Percentiles rank a stretch among this genome's conserved stretches.
phyloP scores from a whole-genome alignment of 2,113 vertebrate genomes.

The Albula goreensis region DNA sequence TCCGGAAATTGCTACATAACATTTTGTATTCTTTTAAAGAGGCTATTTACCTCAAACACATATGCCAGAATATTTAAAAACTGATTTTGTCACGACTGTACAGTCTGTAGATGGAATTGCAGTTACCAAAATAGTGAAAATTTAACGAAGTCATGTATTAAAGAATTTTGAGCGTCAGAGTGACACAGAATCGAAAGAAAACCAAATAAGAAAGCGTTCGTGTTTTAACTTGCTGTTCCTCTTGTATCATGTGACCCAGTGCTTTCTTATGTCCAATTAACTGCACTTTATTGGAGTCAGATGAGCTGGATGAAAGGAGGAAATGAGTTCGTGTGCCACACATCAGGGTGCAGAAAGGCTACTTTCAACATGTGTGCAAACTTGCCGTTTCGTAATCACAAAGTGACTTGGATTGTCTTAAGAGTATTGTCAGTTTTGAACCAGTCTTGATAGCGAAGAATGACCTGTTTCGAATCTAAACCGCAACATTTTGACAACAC shows the following conservation, averaged over 20 bases:
- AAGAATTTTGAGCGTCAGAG: neutral
- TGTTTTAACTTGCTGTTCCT: neutral
- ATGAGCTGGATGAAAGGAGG: slow-evolving; percentile 8
- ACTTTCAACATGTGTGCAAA: too few species aligned
- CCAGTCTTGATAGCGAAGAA: too few species aligned
- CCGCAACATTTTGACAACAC: too few species aligned
- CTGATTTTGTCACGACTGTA: too few species aligned
- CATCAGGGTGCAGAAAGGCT: too few species aligned
- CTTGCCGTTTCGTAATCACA: too few species aligned
- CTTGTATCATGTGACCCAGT: slow-evolving; percentile 55
- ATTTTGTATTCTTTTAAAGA: neutral
- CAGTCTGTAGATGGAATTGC: neutral
- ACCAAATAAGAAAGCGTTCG: neutral
- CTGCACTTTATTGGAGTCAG: slow-evolving; percentile 40
- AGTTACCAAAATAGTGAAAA: neutral
- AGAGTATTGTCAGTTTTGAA: too few species aligned
- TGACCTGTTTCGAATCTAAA: too few species aligned
- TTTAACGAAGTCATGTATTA: neutral
- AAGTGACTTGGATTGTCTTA: too few species aligned
- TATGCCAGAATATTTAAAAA: too few species aligned
- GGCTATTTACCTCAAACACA: neutral
- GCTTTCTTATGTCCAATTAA: slow-evolving; percentile 43
- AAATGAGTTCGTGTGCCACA: too few species aligned
- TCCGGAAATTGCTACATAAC: neutral
- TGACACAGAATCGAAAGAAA: neutral